Base-by-base conservation (phyloP, 2,797 vertebrate genomes). In the Macroramphosus scolopax region DNA sequence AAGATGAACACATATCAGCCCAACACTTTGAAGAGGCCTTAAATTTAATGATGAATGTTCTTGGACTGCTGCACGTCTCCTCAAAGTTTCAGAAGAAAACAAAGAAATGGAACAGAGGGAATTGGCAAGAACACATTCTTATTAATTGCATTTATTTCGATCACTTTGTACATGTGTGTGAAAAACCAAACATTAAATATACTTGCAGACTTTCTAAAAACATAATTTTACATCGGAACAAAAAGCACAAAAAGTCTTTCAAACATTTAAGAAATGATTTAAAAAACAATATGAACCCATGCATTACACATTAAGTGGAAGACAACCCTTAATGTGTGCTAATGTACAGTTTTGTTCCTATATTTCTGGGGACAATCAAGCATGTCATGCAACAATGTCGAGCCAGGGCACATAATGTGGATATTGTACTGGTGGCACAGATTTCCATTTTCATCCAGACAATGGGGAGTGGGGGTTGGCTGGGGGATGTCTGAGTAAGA, bases 361-460 rank as follows among this genome's bases (percentile, higher is more conserved):
- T 76, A 69, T 63, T 50, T 68, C 44, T 7, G 63, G 26, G 75
- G 32, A 87, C 60, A 68, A 68, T 85, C 81, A 86, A 87, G 82
- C 85, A 85, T 85, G 78, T 81, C 82, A 70, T 68, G 71, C 80
- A 75, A 83, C 80, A 83, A 72, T 80, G 82, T 78, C 26, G 63
- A 77, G 74, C 78, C 80, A 69, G 68, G 69, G 71, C 76, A 72
- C 74, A 86, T 83, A 86, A 78, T 88, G 71, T 87, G 79, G 72
- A 84, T 85, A 82, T 86, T 89, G 81, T 84, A 78, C 70, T 78
- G 68, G 77, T 80, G 80, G 82, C 81, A 83, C 80, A 86, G 71
- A 88, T 87, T 89, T 89, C 78, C 82, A 88, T 89, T 87, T 88
- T 79, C 80, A 84, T 78, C 75, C 82, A 86, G 81, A 84, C 84